Evolutionary conservation across 2,113 vertebrate genomes (phyloP).

Genomic region (Cavia porcellus): DNA sequence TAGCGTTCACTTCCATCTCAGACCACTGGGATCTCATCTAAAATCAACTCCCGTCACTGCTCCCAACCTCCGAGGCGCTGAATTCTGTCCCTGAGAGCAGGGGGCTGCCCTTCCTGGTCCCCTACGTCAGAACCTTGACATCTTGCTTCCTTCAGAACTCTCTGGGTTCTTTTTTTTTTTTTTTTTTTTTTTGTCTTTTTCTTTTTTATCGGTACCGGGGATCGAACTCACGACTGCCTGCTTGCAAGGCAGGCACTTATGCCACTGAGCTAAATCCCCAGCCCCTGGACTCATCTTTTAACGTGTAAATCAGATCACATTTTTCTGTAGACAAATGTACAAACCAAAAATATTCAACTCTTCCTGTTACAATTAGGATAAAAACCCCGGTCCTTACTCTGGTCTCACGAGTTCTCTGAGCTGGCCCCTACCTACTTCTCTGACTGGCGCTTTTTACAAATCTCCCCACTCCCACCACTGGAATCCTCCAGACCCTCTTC

Average conservation of each 20-base stretch:
- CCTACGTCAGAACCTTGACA: not conserved
- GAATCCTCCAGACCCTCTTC: not conserved
- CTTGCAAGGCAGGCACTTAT: no score
- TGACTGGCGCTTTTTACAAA: not conserved
- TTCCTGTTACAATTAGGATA: conserved; percentile 12
- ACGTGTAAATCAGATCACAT: not conserved
- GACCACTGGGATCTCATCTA: not conserved
- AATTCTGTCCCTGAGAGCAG: not conserved
- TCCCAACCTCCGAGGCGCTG: not conserved
- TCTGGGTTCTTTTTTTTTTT: not conserved
- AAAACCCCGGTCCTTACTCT: not conserved
- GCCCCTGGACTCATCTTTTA: not conserved
- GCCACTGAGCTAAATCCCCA: no score
- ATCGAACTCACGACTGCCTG: no score
- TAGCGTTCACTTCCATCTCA: not conserved
- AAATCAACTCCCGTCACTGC: not conserved
- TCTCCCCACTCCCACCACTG: not conserved
- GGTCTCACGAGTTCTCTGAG: not conserved
- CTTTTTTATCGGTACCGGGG: no score
- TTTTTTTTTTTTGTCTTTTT: no score
- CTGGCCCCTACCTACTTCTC: not conserved
- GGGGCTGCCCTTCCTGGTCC: not conserved
- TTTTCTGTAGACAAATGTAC: not conserved
- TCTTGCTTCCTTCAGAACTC: not conserved
- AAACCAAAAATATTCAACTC: not conserved